Conservation (phyloP, 2,113 vertebrate genomes). For the Miniopterus natalensis region DNA sequence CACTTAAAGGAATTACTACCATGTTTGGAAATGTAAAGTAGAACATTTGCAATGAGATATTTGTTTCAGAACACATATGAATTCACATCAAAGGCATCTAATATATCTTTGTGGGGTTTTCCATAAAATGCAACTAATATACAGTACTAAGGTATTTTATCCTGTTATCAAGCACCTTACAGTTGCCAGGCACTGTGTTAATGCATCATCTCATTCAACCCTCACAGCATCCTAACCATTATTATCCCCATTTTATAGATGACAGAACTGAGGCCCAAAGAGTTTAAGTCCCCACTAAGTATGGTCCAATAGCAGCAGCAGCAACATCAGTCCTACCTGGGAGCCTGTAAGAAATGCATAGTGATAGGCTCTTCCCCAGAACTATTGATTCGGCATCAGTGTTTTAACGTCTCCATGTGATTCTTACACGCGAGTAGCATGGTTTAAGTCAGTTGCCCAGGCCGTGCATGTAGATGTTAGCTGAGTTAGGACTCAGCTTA, state of each 20-base stretch:
- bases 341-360: neutral
- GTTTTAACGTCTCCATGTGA: neutral
- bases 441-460: neutral
- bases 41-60: constrained; percentile 54
- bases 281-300: neutral
- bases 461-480: neutral
- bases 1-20: constrained; percentile 51
- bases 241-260: neutral
- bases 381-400: neutral
- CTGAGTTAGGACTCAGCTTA: neutral
- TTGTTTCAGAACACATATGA: constrained; percentile 49
- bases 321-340: no score
- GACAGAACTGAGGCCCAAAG: neutral
- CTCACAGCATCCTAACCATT: neutral
- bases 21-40: constrained; percentile 55
- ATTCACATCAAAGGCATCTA: constrained; percentile 35
- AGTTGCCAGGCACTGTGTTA: neutral
- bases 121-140: neutral
- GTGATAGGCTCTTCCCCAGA: neutral
- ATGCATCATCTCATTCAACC: neutral
- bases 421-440: neutral
- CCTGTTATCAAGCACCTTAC: neutral
- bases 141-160: neutral
- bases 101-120: neutral
- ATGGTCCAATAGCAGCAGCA: neutral